Percentiles rank a stretch among this genome's conserved stretches.
phyloP scores from a whole-genome alignment of 2,113 vertebrate genomes.

The Brachyhypopomus occidentalis region DNA sequence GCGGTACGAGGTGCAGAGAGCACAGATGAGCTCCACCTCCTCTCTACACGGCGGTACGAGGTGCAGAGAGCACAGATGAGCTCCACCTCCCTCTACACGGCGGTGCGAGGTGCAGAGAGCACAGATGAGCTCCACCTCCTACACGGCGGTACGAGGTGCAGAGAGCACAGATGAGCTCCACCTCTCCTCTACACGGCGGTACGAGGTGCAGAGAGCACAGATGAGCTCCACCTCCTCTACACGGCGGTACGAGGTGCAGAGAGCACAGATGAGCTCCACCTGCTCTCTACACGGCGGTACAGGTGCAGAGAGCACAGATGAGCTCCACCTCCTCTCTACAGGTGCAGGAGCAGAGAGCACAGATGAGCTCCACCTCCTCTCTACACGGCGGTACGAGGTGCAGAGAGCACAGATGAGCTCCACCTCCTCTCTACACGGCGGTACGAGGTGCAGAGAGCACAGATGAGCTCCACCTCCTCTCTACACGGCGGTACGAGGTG shows the following conservation, averaged over 20 bases:
- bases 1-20: background rate
- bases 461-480: too few species aligned
- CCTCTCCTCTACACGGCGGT: too few species aligned
- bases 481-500: background rate
- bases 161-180: background rate
- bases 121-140: too few species aligned
- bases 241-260: background rate
- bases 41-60: background rate
- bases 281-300: background rate
- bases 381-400: background rate
- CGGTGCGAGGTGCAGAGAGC: background rate
- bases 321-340: too few species aligned
- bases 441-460: background rate
- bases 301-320: background rate
- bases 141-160: background rate
- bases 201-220: background rate
- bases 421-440: too few species aligned
- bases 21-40: too few species aligned
- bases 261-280: too few species aligned
- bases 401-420: background rate
- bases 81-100: too few species aligned
- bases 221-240: too few species aligned
- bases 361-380: too few species aligned
- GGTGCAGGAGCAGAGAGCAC: background rate
- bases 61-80: background rate